Percentiles rank a stretch among this genome's conserved stretches.
Conservation (phyloP, 1,140 invertebrate species). For the Meloidogyne hapla region DNA sequence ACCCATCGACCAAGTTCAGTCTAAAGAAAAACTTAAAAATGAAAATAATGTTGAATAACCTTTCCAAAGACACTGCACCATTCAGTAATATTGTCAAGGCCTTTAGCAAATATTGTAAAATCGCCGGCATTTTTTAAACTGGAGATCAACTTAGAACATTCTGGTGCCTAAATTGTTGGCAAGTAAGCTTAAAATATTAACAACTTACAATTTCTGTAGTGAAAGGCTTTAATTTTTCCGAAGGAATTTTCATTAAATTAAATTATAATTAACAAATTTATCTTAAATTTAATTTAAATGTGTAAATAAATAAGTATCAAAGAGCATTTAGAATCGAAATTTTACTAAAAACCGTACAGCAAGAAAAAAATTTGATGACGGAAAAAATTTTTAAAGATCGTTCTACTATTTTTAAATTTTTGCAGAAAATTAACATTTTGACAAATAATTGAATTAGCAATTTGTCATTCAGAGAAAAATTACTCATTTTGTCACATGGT, state of each 20-base stretch:
- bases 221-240: slow-evolving; percentile 39
- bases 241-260: slow-evolving; percentile 36
- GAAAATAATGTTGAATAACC: slow-evolving; percentile 18
- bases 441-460: no score
- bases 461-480: no score
- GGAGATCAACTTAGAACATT: slow-evolving; percentile 40
- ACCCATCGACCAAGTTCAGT: slow-evolving; percentile 45
- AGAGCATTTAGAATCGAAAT: no score
- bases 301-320: no score
- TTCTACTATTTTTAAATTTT: no score
- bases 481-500: no score
- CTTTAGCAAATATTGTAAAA: slow-evolving; percentile 26
- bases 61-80: slow-evolving; percentile 49
- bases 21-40: slow-evolving; percentile 27
- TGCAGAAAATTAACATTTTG: no score
- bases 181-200: slow-evolving; percentile 1
- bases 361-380: no score
- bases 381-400: no score
- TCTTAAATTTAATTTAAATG: no score
- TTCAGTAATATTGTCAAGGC: slow-evolving; percentile 41
- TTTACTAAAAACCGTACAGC: no score
- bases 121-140: slow-evolving; percentile 22
- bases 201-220: slow-evolving; percentile 44
- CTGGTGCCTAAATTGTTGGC: slow-evolving; percentile 33
- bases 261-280: neutral